Conservation (phyloP, 2,797 vertebrate genomes). For the Peromyscus melanophrys region DNA sequence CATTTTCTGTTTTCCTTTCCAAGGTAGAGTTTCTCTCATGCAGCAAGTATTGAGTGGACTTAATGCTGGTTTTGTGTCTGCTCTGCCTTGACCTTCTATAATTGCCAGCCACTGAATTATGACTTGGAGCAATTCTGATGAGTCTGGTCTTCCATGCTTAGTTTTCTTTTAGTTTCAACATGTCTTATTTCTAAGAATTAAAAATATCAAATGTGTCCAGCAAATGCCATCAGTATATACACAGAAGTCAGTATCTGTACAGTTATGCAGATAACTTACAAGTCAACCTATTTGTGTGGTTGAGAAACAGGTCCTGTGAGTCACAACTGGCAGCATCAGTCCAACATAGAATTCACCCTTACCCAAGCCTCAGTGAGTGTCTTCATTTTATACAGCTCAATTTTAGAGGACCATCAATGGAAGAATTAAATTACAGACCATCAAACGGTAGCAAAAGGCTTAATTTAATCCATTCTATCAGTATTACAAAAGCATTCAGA, state of each 20-base stretch:
- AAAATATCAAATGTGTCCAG: not conserved
- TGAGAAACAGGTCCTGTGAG: not conserved
- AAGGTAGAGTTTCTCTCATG: conserved; percentile 7
- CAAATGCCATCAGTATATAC: conserved; percentile 5
- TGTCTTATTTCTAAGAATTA: conserved; percentile 37
- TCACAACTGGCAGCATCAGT: not conserved
- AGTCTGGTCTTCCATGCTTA: not conserved
- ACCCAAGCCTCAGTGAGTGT: not conserved
- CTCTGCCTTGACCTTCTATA: not conserved
- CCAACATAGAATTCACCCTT: not conserved
- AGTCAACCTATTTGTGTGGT: not conserved
- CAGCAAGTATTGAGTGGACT: conserved; percentile 56
- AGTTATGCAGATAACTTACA: not conserved
- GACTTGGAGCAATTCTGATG: not conserved
- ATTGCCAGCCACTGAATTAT: not conserved
- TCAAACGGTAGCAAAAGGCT: not conserved
- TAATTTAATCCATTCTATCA: conserved; percentile 17
- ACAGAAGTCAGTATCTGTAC: not conserved
- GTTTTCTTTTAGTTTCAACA: not conserved
- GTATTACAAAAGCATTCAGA: conserved; percentile 22
- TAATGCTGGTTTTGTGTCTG: conserved; percentile 65
- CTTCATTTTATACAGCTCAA: not conserved
- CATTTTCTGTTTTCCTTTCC: not conserved
- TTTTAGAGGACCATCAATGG: not conserved
- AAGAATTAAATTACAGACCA: not conserved